Base-by-base conservation (phyloP, 2,888 invertebrate species). In the Hirtodrosophila trivittata region DNA sequence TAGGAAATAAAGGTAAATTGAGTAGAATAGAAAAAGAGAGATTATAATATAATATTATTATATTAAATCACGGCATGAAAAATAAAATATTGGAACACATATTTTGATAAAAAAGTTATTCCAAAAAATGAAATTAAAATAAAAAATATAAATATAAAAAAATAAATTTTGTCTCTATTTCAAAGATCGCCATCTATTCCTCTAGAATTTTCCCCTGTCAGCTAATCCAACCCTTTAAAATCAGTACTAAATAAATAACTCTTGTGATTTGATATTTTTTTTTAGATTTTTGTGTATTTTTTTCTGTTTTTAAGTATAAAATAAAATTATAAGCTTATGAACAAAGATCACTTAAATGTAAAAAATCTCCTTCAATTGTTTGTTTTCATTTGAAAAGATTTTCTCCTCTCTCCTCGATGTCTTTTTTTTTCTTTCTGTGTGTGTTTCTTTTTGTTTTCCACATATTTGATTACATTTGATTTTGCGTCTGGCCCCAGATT, bases 271-370 rank as follows among this genome's bases (percentile, higher is more conserved):
- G 5, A 9, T 64, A n/a, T 56, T 55, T 55, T 72, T 65, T 68
- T 67, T 74, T 64, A 50, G 37, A 12, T 67, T 75, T 85, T 70
- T 82, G 66, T 84, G 66, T 85, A 66, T 81, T 68, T 76, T 83
- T 63, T 71, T 74, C 76, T 76, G 55, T 70, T 66, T 75, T 78
- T 81, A 81, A 77, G 75, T 87, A 85, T 88, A 88, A 86, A 87
- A 89, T 88, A 88, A 88, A 84, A 87, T 88, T 88, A 88, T 89
- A 88, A 82, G 75, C 89, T 89, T 89, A 89, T 80, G 88, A 87
- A 88, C 87, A 87, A 89, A 87, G 88, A 88, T 89, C 85, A 89
- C 89, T 89, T 89, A 89, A 88, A 88, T 87, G 86, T 87, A 88
- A 75, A 89, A 21, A 87, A 89, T 88, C 87, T 87, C 87, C n/a